These are phyloP conservation scores for Poecilia wingei DNA, from an alignment of 2,797 vertebrate species.

Conservation along the genomic window DNA sequence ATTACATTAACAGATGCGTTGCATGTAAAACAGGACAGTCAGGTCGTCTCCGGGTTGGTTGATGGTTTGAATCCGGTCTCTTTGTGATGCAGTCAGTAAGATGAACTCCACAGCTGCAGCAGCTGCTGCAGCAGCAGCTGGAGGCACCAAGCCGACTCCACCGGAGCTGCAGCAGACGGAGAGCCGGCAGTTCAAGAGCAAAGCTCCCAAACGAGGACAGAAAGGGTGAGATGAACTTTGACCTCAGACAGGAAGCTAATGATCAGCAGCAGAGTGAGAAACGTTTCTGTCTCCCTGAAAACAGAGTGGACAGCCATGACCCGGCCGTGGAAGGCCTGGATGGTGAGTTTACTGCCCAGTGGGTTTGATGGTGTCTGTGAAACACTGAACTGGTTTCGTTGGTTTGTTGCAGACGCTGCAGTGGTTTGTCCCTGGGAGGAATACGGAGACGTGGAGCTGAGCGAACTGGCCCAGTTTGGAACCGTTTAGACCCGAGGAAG, in stretches of 20 bases:
- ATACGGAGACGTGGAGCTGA: conserved; percentile 70
- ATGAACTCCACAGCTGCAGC: neutral
- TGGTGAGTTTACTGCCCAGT: conserved; percentile 39
- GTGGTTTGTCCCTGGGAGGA: conserved; percentile 72
- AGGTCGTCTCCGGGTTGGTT: neutral
- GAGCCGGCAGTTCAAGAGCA: conserved; percentile 69
- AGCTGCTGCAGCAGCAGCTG: neutral
- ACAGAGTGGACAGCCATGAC: conserved; percentile 44
- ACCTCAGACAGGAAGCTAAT: neutral
- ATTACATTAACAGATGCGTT: neutral
- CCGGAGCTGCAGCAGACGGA: conserved; percentile 62
- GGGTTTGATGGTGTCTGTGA: neutral
- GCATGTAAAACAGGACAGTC: neutral
- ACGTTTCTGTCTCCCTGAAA: neutral
- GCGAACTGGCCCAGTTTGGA: conserved; percentile 68
- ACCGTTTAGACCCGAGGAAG: conserved; percentile 41
- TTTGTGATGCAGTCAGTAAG: neutral
- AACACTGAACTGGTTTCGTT: neutral
- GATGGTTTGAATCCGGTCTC: neutral
- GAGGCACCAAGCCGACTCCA: conserved; percentile 39
- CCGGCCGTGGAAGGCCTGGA: conserved; percentile 59
- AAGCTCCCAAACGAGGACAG: conserved; percentile 68
- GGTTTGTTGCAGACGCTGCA: conserved; percentile 32
- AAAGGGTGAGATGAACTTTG: conserved; percentile 53
- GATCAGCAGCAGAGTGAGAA: neutral